phyloP scores from a whole-genome alignment of 2,797 vertebrate genomes.

The Iguana delicatissima region DNA sequence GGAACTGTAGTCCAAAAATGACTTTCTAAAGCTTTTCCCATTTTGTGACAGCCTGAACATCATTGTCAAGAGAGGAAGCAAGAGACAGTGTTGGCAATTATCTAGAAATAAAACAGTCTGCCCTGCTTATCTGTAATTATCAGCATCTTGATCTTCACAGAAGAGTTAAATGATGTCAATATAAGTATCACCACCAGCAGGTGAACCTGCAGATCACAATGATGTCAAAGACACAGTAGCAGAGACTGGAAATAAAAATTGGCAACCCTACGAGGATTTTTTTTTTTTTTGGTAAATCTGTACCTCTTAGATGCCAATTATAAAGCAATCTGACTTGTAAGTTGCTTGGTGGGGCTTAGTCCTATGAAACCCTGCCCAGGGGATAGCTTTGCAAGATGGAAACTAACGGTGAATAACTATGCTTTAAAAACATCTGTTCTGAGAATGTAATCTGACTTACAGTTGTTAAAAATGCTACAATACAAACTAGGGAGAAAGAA shows the following conservation, averaged over 20 bases:
- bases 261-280: neutral
- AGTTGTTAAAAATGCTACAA: neutral
- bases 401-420: neutral
- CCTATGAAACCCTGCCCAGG: neutral
- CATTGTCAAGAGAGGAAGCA: neutral
- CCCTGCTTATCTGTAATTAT: neutral
- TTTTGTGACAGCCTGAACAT: neutral
- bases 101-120: neutral
- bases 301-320: neutral
- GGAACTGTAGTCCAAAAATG: no score
- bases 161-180: neutral
- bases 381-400: neutral
- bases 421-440: neutral
- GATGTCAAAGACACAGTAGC: neutral
- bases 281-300: neutral
- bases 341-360: neutral
- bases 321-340: neutral
- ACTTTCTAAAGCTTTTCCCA: neutral
- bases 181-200: neutral
- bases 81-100: neutral
- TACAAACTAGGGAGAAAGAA: neutral
- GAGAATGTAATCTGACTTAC: constrained; percentile 1
- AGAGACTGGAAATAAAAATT: neutral
- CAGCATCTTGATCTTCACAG: neutral
- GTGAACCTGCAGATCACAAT: neutral